phyloP scores from a whole-genome alignment of 37 sponge, comb jelly and placozoan species.

The Geodia barretti region DNA sequence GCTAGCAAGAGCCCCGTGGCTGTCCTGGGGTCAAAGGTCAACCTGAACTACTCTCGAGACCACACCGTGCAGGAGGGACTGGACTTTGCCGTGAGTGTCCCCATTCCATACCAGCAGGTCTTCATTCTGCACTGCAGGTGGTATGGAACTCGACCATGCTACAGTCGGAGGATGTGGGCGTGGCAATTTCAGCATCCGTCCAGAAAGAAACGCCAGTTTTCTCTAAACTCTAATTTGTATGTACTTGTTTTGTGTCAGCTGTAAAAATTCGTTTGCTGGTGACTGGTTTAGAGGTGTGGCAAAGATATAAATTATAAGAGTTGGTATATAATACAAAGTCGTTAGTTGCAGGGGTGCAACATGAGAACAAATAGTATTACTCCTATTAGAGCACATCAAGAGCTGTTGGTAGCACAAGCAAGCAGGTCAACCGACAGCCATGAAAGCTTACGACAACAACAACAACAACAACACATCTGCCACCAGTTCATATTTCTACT shows the following conservation, averaged over 20 bases:
- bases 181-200: conserved; percentile 66
- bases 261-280: no score
- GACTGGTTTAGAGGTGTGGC: no score
- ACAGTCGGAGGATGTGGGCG: conserved; percentile 78
- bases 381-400: neutral
- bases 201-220: conserved; percentile 74
- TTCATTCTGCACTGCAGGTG: conserved; percentile 29
- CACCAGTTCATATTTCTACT: neutral
- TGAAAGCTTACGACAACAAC: neutral
- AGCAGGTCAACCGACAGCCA: neutral
- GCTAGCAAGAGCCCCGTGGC: conserved; percentile 96
- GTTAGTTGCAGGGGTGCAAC: no score
- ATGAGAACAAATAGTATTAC: no score
- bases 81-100: conserved; percentile 59
- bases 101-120: neutral
- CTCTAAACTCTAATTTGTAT: conserved; percentile 69
- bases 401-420: no score
- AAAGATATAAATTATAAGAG: no score
- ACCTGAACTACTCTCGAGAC: conserved; percentile 90
- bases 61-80: conserved; percentile 85
- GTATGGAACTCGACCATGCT: conserved; percentile 89
- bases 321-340: no score
- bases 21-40: conserved; percentile 85
- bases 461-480: no score
- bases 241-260: no score